Base-by-base conservation (phyloP, 2,888 invertebrate genomes). In the Heliconius ismenius region DNA sequence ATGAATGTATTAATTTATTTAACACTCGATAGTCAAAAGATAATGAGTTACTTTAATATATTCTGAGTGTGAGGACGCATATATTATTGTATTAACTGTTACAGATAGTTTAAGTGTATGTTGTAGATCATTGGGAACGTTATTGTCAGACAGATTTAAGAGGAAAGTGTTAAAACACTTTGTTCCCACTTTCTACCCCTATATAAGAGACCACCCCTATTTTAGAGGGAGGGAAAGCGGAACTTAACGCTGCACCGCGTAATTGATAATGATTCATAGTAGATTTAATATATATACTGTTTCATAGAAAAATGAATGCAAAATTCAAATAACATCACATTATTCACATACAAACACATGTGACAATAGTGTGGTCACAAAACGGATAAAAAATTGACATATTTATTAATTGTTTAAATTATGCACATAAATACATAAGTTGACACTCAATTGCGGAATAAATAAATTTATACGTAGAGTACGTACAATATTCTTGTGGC, bases 1-100 rank as follows among this genome's bases (percentile, higher is more conserved):
- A 81, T 85, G 28, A 79, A 80, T 77, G 77, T 75, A 82, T 84
- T 83, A 81, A 84, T 86, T 84, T 83, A 79, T 75, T 77, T 64
- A 60, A 73, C 76, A 81, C 79, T 73, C 39, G 60, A 79, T 79
- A 77, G 77, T 80, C 79, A 78, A 76, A 79, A 77, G 74, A 78
- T 76, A 63, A 76, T 76, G 60, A 64, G 72, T 26, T 32, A 62
- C 58, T 68, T 28, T 58, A 58, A 70, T 70, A n/a, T 36, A 43
- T 70, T 58, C 32, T 21, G 24, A 36, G 54, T 58, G 70, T 70
- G 70, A 21, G 54, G 69, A 70, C 69, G 21, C 54, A 58, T 69
- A 69, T 54, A 69, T 70, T 68, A 68, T 49, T n/a, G 49, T 70
- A n/a, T 32, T 70, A 70, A 70, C 32, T 70, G 69, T 70, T 54